phyloP scores from a whole-genome alignment of 2,888 invertebrate species.

The Drosophila lacicola region DNA sequence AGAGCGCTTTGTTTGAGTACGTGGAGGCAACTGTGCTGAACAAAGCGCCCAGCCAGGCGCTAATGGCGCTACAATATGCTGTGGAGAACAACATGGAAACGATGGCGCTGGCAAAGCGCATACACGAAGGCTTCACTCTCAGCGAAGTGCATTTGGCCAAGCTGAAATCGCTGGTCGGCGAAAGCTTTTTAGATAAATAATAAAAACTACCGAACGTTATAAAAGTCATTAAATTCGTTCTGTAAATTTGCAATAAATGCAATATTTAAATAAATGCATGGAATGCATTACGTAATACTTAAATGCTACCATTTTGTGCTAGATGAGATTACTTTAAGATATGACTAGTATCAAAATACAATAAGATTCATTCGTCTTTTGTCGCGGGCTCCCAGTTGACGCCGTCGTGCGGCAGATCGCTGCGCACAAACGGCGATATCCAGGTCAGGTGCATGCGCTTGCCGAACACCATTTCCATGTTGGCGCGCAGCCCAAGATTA shows the following conservation, averaged over 20 bases:
- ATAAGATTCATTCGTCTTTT: slow-evolving; percentile 49
- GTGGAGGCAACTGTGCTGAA: slow-evolving; percentile 86
- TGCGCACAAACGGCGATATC: slow-evolving; percentile 92
- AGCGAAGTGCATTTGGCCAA: slow-evolving; percentile 85
- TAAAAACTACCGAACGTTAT: slow-evolving; percentile 23
- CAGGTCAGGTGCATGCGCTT: slow-evolving; percentile 91
- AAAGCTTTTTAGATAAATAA: slow-evolving; percentile 74
- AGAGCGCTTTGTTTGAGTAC: slow-evolving; percentile 86
- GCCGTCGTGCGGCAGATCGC: slow-evolving; percentile 92
- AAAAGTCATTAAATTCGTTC: slow-evolving; percentile 33
- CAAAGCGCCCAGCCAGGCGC: slow-evolving; percentile 86
- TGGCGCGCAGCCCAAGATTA: slow-evolving; percentile 90
- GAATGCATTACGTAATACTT: slow-evolving; percentile 40
- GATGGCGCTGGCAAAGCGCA: slow-evolving; percentile 66
- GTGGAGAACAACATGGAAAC: slow-evolving; percentile 86
- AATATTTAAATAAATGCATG: slow-evolving; percentile 41
- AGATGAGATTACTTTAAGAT: slow-evolving; percentile 32
- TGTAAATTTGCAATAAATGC: slow-evolving; percentile 49
- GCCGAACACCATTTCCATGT: slow-evolving; percentile 92
- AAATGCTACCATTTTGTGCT: slow-evolving; percentile 10
- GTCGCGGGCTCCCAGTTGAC: slow-evolving; percentile 86
- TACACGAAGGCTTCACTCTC: slow-evolving; percentile 84
- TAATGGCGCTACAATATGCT: slow-evolving; percentile 87
- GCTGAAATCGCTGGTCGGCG: slow-evolving; percentile 86
- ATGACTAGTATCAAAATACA: slow-evolving; percentile 29